Percentiles rank a stretch among this genome's conserved stretches.
Conservation (phyloP, 2,888 invertebrate genomes). For the Seira ritae region DNA sequence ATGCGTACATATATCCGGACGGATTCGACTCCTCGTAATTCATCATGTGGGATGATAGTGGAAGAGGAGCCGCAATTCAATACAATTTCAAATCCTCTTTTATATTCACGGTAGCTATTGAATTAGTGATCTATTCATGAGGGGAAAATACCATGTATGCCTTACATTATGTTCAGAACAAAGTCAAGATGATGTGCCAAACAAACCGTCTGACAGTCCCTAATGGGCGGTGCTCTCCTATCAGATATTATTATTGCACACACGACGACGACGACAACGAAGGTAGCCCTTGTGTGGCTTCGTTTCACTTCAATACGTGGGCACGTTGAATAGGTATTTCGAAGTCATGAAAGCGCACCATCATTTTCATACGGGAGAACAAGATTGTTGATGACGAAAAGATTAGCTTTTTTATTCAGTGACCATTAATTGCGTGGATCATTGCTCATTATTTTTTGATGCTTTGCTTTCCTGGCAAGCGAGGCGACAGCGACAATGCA, state of each 20-base stretch:
- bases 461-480: too few relatives aligned
- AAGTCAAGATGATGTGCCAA: conserved; percentile 57
- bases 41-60: not conserved
- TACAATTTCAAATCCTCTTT: not conserved
- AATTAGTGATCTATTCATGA: conserved; percentile 51
- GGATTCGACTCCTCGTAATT: too few relatives aligned
- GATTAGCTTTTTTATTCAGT: not conserved
- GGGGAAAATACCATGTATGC: conserved; percentile 18
- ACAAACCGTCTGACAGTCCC: conserved; percentile 62
- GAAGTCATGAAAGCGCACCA: not conserved
- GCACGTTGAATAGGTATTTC: not conserved
- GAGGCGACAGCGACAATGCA: not conserved
- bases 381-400: not conserved
- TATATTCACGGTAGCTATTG: conserved; percentile 60
- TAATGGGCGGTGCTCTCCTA: conserved; percentile 60
- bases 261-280: conserved; percentile 18
- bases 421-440: conserved; percentile 1
- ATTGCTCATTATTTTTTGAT: not conserved
- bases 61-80: conserved; percentile 34
- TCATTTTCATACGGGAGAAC: not conserved
- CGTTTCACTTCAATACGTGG: not conserved
- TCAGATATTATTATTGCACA: conserved; percentile 61
- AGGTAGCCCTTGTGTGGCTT: conserved; percentile 52
- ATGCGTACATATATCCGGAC: too few relatives aligned
- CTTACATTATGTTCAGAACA: conserved; percentile 22